Percentiles rank a stretch among this genome's conserved stretches.
Conservation (phyloP, 2,797 vertebrate genomes). For the Darevskia nairensis region DNA sequence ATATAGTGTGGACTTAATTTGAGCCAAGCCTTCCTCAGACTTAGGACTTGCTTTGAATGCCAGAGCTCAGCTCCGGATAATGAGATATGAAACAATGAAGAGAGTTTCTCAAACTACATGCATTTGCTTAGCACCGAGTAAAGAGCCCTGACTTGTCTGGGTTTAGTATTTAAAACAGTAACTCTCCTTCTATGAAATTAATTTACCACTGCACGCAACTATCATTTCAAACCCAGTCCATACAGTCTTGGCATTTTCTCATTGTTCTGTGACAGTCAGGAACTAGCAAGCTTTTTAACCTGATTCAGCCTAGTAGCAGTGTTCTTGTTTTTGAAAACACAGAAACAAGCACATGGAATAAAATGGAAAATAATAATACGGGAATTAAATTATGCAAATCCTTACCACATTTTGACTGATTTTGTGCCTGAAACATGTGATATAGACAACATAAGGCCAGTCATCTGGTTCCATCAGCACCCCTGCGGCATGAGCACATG, state of each 20-base stretch:
- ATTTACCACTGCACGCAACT: not conserved
- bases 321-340: not conserved
- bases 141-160: not conserved
- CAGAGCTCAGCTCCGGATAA: not conserved
- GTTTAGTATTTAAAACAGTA: not conserved
- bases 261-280: not conserved
- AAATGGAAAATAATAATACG: not conserved
- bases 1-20: not conserved
- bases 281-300: not conserved
- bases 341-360: not conserved
- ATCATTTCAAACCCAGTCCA: not conserved
- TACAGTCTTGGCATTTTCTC: not conserved
- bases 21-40: not conserved
- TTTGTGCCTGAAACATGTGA: slow-evolving; percentile 95
- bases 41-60: not conserved
- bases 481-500: slow-evolving; percentile 94
- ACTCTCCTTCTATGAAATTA: not conserved
- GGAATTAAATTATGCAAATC: not conserved
- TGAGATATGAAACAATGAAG: not conserved
- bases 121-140: not conserved
- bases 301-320: not conserved
- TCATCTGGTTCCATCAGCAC: slow-evolving; percentile 94
- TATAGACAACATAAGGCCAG: slow-evolving; percentile 95
- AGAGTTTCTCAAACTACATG: too few species aligned
- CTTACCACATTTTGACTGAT: slow-evolving; percentile 88